Percentiles rank a stretch among this genome's conserved stretches.
Evolutionary conservation across 1,140 invertebrate species (phyloP).

Genomic region (Brachionus plicatilis): DNA sequence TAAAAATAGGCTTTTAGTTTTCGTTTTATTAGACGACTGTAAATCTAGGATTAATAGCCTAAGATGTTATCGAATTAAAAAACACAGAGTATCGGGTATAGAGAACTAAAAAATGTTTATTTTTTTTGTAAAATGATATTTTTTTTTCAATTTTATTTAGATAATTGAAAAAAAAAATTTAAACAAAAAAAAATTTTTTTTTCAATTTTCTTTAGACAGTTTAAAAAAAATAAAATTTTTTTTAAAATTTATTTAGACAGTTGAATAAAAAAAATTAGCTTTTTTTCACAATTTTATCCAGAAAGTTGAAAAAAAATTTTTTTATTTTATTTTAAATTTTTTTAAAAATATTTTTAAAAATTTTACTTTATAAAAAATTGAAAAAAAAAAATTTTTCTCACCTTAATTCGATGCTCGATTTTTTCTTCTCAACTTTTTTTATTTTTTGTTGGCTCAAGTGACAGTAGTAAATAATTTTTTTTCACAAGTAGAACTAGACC

Average conservation of each 20-base stretch:
- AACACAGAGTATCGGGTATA: background rate
- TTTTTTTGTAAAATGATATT: background rate
- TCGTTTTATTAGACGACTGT: background rate
- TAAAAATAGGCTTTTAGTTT: conserved; percentile 1
- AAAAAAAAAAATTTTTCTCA: too few species aligned
- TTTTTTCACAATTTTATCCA: too few species aligned
- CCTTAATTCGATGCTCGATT: background rate
- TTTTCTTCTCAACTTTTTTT: background rate
- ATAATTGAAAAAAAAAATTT: background rate
- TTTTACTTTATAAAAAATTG: too few species aligned
- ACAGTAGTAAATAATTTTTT: background rate
- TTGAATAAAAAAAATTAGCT: too few species aligned
- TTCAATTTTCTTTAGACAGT: too few species aligned
- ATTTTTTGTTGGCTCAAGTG: background rate
- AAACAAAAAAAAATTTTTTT: too few species aligned
- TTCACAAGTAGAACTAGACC: background rate
- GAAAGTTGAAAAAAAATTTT: too few species aligned
- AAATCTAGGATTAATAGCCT: conserved; percentile 40
- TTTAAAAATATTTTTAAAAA: too few species aligned
- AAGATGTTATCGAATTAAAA: background rate
- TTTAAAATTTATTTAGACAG: too few species aligned
- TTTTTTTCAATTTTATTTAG: background rate
- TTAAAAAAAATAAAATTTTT: too few species aligned
- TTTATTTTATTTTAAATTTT: too few species aligned
- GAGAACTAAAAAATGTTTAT: background rate